Evolutionary conservation across 2,113 vertebrate species (phyloP), one percentile per base, ranked within the genome.

Genomic region (Empidonax alnorum): DNA sequence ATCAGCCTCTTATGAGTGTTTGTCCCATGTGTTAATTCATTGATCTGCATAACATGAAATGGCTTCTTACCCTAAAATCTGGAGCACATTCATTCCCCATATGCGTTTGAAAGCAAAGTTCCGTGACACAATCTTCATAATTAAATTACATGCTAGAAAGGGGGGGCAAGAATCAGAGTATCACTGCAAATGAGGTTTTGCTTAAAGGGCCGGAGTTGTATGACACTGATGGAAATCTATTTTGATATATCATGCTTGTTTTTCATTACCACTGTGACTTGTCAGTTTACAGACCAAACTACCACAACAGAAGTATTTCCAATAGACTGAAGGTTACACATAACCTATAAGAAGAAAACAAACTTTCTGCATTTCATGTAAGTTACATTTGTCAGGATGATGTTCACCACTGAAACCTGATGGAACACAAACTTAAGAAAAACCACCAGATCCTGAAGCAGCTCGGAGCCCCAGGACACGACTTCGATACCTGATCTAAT

Each of bases 101-200:
- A 83, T 46, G 76, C 0, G 0, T 63, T 28, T 89, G 72, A 94
- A 93, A 77, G 61, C 16, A 12, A 78, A 92, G 25, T 90, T 96
- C 85, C 73, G 72, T 21, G 68, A 92, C 67, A 88, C 47, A 90
- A 61, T 44, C 72, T 77, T 88, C 61, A 35, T 89, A 90, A 95
- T 49, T 86, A 65, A 94, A 86, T 83, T 95, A 93, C 16, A 58
- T 7, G 4, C 56, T 66, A 42, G 46, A 28, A 56, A 15, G 11
- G 23, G 24, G 31, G 31, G 25, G 23, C 21, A 63, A 33, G 22
- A 73, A 84, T 65, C 61, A 67, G 35, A 86, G 2, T 49, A 86
- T 52, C 55, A 33, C 35, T 6, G 20, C 14, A 31, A 91, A 56
- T 39, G 53, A 92, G 68, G 65, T 62, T 75, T 14, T 53, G 23